These are phyloP conservation scores for Pocillopora verrucosa DNA, from an alignment of 64 coral and sea anemone genomes.

Conservation along the genomic window DNA sequence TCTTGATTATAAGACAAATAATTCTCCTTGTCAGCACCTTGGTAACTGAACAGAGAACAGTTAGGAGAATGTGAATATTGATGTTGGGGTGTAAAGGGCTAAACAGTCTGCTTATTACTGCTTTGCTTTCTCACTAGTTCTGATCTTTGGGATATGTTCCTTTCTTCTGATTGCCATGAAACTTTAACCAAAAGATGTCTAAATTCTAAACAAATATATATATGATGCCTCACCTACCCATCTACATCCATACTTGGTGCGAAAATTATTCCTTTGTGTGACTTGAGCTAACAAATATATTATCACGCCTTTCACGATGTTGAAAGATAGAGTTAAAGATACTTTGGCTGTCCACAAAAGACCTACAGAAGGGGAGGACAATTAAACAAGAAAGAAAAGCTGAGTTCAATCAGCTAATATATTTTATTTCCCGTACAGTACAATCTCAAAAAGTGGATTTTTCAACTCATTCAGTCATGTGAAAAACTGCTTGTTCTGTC, in stretches of 20 bases:
- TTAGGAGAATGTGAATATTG: too few species aligned
- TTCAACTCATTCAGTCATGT: background rate
- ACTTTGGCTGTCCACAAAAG: conserved; percentile 41
- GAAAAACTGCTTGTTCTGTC: too few species aligned
- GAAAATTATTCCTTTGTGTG: background rate
- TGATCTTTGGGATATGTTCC: too few species aligned
- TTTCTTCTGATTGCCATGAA: too few species aligned
- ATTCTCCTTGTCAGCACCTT: too few species aligned
- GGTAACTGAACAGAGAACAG: too few species aligned
- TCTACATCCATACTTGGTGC: conserved; percentile 41
- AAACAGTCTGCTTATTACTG: too few species aligned
- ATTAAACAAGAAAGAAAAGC: background rate
- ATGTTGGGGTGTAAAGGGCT: too few species aligned
- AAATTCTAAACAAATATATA: too few species aligned
- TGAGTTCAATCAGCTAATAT: background rate
- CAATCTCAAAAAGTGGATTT: background rate
- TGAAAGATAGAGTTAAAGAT: background rate
- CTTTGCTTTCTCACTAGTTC: too few species aligned
- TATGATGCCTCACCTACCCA: conserved; percentile 47
- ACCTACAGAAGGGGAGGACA: background rate
- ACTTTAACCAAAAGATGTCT: too few species aligned
- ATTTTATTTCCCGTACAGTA: background rate
- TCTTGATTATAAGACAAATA: too few species aligned
- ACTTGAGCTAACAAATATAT: conserved; percentile 37
- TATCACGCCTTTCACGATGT: conserved; percentile 9